phyloP scores from a whole-genome alignment of 2,797 vertebrate genomes.

The Aphelocoma californica region DNA sequence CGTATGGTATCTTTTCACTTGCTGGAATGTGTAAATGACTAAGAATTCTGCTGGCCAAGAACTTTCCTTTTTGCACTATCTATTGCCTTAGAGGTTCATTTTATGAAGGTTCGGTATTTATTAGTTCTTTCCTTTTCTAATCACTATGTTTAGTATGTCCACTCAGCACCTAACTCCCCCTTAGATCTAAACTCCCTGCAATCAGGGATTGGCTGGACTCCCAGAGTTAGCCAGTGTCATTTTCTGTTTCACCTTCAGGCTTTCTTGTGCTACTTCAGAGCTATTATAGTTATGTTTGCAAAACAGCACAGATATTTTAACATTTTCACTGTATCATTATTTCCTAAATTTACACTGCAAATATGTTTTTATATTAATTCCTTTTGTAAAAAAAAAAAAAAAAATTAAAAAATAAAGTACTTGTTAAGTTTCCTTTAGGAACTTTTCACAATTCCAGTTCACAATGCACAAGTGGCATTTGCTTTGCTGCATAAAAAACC shows the following conservation, averaged over 20 bases:
- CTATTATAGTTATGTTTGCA: neutral
- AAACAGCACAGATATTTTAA: neutral
- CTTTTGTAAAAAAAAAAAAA: neutral
- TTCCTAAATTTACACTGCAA: neutral
- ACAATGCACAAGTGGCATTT: neutral
- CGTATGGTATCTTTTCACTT: neutral
- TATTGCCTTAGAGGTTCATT: neutral
- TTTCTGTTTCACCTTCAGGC: slow-evolving; percentile 42
- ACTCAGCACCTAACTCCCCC: slow-evolving; percentile 40
- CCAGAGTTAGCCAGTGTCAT: slow-evolving; percentile 36
- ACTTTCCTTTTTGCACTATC: neutral
- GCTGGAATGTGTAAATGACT: neutral
- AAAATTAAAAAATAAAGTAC: neutral
- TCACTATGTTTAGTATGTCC: slow-evolving; percentile 47
- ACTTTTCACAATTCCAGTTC: neutral
- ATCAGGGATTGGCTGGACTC: slow-evolving; percentile 51
- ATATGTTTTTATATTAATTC: neutral
- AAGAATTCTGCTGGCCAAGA: neutral
- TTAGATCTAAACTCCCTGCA: slow-evolving; percentile 38
- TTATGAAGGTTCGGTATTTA: slow-evolving; percentile 32
- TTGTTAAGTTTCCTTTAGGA: neutral
- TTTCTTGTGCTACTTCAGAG: slow-evolving; percentile 6
- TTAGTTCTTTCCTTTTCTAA: slow-evolving; percentile 63
- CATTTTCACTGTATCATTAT: slow-evolving; percentile 16
- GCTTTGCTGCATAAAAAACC: neutral